Evolutionary conservation across 2,888 invertebrate genomes (phyloP).

Genomic region (Rhamnusium bicolor): DNA sequence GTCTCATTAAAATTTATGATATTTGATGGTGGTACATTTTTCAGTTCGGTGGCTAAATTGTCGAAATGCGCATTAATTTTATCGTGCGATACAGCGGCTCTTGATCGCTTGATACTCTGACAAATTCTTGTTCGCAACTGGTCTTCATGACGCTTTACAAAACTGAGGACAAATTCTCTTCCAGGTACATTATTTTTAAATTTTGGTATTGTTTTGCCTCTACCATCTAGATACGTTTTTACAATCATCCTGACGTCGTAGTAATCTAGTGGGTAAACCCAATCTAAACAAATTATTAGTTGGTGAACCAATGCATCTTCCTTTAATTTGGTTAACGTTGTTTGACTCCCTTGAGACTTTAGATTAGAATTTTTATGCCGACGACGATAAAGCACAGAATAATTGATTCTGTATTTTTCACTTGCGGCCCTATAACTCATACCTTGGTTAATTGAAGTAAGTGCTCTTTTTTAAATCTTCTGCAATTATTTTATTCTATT

Average conservation of each 20-base stretch:
- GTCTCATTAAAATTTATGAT: too few relatives aligned
- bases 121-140: slow-evolving; percentile 6
- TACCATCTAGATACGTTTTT: slow-evolving; percentile 6
- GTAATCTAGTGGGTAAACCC: slow-evolving; percentile 17
- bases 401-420: background rate
- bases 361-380: slow-evolving; percentile 29
- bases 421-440: background rate
- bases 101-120: slow-evolving; percentile 18
- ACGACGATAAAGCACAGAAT: background rate
- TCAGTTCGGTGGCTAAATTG: background rate
- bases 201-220: background rate
- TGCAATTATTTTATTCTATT: background rate
- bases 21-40: too few relatives aligned
- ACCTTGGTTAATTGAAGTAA: background rate
- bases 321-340: slow-evolving; percentile 17
- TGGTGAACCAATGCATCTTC: slow-evolving; percentile 16
- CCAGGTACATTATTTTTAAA: background rate
- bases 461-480: background rate
- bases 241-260: slow-evolving; percentile 21
- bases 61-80: slow-evolving; percentile 13
- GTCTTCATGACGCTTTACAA: background rate
- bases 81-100: slow-evolving; percentile 2
- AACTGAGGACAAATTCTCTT: background rate
- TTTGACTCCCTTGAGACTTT: slow-evolving; percentile 25
- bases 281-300: slow-evolving; percentile 10